Evolutionary conservation across 2,113 vertebrate species (phyloP).

Genomic region (Chaetura pelagica): DNA sequence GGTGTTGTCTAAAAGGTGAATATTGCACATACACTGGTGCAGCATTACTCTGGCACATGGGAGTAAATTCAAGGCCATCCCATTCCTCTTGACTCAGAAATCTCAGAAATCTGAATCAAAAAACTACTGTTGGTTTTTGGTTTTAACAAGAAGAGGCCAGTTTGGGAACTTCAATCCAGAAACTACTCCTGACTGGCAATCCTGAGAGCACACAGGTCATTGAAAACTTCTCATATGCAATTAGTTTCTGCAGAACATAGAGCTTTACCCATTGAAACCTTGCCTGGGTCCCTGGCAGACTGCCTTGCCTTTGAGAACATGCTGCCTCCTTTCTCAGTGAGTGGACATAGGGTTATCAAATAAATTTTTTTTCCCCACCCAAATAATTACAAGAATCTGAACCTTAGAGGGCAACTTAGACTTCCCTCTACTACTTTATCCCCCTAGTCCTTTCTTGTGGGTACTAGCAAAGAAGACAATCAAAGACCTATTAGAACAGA

Average conservation of each 20-base stretch:
- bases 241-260: background rate
- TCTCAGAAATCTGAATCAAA: background rate
- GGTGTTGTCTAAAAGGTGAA: background rate
- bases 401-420: background rate
- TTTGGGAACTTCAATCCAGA: background rate
- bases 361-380: background rate
- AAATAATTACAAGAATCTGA: background rate
- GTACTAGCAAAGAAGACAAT: background rate
- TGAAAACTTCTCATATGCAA: background rate
- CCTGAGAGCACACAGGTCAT: background rate
- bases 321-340: background rate
- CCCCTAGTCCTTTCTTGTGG: background rate
- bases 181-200: background rate
- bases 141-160: background rate
- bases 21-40: background rate
- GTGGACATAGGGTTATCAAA: background rate
- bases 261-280: background rate
- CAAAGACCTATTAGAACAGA: background rate
- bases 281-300: background rate
- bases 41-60: background rate
- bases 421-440: fast-evolving
- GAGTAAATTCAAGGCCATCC: background rate
- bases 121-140: background rate
- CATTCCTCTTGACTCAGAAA: background rate
- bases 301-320: background rate